These are phyloP conservation scores for Melanotus villosus DNA, from an alignment of 2,888 invertebrate genomes.

Conservation along the genomic window DNA sequence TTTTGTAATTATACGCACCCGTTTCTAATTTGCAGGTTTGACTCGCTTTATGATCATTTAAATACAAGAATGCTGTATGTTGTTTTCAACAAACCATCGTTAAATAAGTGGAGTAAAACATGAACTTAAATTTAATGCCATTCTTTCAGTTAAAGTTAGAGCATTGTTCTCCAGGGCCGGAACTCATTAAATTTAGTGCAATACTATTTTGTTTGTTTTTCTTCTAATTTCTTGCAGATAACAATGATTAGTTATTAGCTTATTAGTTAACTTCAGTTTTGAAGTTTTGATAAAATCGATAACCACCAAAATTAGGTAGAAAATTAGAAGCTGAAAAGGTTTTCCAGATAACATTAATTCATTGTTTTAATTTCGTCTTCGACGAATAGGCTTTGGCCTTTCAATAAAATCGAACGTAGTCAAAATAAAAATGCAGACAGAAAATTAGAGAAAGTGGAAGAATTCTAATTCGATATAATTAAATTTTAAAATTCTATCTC, in stretches of 20 bases:
- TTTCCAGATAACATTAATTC: too few relatives aligned
- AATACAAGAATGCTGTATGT: slow-evolving; percentile 8
- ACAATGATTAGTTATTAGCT: too few relatives aligned
- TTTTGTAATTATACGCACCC: slow-evolving; percentile 31
- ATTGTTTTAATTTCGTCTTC: too few relatives aligned
- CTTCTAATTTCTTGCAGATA: neutral
- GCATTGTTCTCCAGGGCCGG: neutral
- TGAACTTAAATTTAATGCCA: neutral
- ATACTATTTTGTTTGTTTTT: neutral
- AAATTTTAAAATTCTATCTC: slow-evolving; percentile 45
- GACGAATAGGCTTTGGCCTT: too few relatives aligned
- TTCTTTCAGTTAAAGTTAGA: neutral
- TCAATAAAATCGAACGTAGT: too few relatives aligned
- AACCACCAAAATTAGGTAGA: too few relatives aligned
- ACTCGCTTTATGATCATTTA: slow-evolving; percentile 6
- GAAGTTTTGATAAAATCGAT: too few relatives aligned
- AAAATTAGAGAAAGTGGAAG: slow-evolving; percentile 21
- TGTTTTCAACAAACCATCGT: slow-evolving; percentile 5
- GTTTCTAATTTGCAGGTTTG: slow-evolving; percentile 25
- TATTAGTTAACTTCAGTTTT: too few relatives aligned
- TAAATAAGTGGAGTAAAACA: neutral
- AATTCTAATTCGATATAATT: slow-evolving; percentile 36
- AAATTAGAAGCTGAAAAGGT: too few relatives aligned
- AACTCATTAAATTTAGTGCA: slow-evolving; percentile 6
- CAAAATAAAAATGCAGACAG: neutral